Percentiles rank a stretch among this genome's conserved stretches.
These are phyloP conservation scores for Zaprionus obscuricornis DNA, from an alignment of 2,888 invertebrate genomes.

Conservation along the genomic window DNA sequence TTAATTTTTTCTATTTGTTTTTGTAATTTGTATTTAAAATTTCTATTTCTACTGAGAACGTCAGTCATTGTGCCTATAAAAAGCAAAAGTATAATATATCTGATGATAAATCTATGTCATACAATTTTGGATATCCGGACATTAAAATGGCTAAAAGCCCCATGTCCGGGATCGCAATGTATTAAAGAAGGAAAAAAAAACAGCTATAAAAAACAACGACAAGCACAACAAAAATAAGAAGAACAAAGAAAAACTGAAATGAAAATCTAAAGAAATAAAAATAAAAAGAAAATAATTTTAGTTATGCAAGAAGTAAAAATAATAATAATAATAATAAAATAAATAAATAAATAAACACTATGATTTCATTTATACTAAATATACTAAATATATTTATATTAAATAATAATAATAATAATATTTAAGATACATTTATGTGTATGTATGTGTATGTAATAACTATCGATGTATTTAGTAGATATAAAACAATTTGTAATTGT, in stretches of 20 bases:
- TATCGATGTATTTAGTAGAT: conserved; percentile 55
- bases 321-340: too few relatives aligned
- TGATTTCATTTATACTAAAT: too few relatives aligned
- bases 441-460: conserved; percentile 28
- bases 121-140: conserved; percentile 31
- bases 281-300: not conserved
- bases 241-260: conserved; percentile 2
- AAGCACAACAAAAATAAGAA: conserved; percentile 2
- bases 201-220: not conserved
- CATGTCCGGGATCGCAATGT: conserved; percentile 11
- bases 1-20: not conserved
- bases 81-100: conserved; percentile 41
- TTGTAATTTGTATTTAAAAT: not conserved
- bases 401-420: too few relatives aligned
- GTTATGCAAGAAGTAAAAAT: too few relatives aligned
- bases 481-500: conserved; percentile 46
- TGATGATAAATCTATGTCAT: conserved; percentile 59
- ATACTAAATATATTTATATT: too few relatives aligned
- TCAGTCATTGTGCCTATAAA: conserved; percentile 72
- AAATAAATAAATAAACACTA: not conserved
- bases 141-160: conserved; percentile 42
- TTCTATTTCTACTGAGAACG: conserved; percentile 36
- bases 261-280: not conserved
- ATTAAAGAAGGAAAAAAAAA: conserved; percentile 37
- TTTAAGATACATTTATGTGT: conserved; percentile 13